phyloP scores from a whole-genome alignment of 2,888 invertebrate genomes.

The Dryomyza anilis region DNA sequence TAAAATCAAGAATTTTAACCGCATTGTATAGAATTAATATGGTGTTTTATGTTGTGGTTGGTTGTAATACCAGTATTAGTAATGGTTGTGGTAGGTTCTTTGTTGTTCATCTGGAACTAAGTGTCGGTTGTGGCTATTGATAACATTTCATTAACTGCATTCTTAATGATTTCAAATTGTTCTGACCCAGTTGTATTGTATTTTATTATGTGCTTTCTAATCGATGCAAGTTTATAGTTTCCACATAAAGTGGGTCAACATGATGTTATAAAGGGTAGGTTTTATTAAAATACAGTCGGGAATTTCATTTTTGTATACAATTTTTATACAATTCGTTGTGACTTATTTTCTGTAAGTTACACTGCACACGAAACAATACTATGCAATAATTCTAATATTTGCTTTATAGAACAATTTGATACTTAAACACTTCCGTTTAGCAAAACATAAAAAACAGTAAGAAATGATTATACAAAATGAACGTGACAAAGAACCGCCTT shows the following conservation, averaged over 20 bases:
- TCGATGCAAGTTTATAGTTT: background rate
- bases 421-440: too few relatives aligned
- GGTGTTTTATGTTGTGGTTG: background rate
- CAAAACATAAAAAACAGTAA: background rate
- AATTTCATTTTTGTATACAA: too few relatives aligned
- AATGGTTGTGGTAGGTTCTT: background rate
- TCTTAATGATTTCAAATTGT: background rate
- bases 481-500: too few relatives aligned
- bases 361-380: too few relatives aligned
- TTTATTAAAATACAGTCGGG: too few relatives aligned
- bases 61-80: background rate
- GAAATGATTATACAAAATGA: too few relatives aligned
- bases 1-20: too few relatives aligned
- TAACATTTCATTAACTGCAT: conserved; percentile 4
- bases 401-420: too few relatives aligned
- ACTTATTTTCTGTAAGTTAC: too few relatives aligned
- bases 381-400: too few relatives aligned
- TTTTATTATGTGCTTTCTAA: too few relatives aligned
- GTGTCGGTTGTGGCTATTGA: background rate
- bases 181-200: background rate
- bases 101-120: background rate
- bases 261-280: background rate
- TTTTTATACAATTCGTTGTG: too few relatives aligned
- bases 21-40: background rate
- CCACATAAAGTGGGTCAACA: background rate